Conservation (phyloP, 2,797 vertebrate species). For the Spinus olivaceus region DNA sequence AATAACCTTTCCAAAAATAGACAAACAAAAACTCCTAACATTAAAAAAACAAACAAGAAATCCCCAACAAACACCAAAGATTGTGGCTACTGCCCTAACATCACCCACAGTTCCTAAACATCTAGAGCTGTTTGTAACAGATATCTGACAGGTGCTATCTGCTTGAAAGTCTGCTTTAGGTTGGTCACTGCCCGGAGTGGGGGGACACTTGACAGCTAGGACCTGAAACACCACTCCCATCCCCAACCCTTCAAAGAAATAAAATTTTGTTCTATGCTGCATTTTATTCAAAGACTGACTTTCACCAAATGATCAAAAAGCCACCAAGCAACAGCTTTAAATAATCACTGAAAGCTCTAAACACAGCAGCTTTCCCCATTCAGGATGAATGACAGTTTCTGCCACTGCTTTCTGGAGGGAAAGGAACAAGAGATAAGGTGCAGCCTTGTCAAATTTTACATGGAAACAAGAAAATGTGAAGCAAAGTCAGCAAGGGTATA, state of each 20-base stretch:
- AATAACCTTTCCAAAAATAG: not conserved
- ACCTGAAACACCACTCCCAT: not conserved
- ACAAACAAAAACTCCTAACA: not conserved
- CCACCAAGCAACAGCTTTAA: not conserved
- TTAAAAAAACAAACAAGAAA: not conserved
- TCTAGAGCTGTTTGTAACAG: not conserved
- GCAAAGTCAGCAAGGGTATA: not conserved
- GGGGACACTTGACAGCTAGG: not conserved
- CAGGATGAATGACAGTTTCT: slow-evolving; percentile 16
- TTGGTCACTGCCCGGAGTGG: not conserved
- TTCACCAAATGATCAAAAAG: not conserved
- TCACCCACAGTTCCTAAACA: not conserved
- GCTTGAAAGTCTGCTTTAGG: not conserved
- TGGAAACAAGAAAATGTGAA: not conserved
- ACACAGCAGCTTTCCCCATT: not conserved
- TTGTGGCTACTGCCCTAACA: not conserved
- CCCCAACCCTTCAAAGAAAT: not conserved
- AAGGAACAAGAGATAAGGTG: not conserved
- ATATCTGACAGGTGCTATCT: not conserved
- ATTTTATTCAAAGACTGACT: not conserved
- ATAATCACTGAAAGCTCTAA: not conserved
- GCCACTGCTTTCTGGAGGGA: not conserved
- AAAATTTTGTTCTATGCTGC: not conserved
- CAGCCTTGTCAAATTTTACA: slow-evolving; percentile 17
- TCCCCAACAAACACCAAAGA: not conserved